Conservation (phyloP, 2,113 vertebrate species). For the Machaerirhynchus nigripectus region DNA sequence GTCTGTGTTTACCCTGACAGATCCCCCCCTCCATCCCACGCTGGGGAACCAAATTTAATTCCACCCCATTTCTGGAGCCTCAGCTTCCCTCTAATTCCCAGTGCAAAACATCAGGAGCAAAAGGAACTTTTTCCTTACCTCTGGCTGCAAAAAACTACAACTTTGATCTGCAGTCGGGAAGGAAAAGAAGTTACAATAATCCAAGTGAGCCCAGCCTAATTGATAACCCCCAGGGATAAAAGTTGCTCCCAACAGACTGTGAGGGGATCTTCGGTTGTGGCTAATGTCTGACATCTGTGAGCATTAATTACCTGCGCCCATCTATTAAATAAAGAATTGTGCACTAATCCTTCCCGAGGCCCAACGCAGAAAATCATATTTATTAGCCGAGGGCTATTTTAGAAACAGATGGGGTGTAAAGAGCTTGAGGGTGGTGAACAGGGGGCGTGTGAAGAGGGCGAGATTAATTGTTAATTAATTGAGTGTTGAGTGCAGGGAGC, state of each 20-base stretch:
- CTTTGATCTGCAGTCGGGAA: neutral
- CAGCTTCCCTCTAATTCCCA: neutral
- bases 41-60: neutral
- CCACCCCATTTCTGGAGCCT: neutral
- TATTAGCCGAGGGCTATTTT: neutral
- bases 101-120: neutral
- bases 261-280: neutral
- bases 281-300: constrained; percentile 9
- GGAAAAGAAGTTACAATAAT: neutral
- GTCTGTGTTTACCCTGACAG: neutral
- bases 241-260: neutral
- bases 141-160: neutral
- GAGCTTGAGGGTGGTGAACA: neutral
- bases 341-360: neutral
- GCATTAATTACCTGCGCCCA: constrained; percentile 4
- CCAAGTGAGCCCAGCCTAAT: neutral
- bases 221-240: neutral
- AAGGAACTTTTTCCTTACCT: neutral
- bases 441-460: neutral
- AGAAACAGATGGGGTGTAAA: constrained; percentile 46
- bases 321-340: neutral
- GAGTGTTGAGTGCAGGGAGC: neutral
- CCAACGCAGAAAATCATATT: neutral
- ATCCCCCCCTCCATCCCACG: neutral
- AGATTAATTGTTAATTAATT: constrained; percentile 17